A percentile compares a stretch with the other conserved stretches of the same genome.
These are phyloP conservation scores for Notiomystis cincta DNA, from an alignment of 2,113 vertebrate genomes.

Conservation along the genomic window DNA sequence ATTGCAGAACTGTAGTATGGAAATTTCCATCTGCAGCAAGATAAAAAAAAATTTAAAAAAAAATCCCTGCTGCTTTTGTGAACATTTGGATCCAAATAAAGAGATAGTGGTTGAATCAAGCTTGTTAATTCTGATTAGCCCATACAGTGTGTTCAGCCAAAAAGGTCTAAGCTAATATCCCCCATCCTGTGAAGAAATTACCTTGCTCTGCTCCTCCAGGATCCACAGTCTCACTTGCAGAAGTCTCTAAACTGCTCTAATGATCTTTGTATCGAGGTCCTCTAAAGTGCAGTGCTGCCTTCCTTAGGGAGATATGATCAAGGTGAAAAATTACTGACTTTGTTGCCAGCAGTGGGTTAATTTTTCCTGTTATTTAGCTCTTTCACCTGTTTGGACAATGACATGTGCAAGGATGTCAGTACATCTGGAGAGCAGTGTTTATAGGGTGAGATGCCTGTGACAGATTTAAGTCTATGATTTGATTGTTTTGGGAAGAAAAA, in stretches of 20 bases:
- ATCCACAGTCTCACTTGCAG: not conserved
- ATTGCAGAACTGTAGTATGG: conserved; percentile 45
- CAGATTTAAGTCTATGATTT: not conserved
- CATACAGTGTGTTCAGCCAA: not conserved
- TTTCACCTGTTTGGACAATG: not conserved
- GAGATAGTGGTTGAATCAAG: not conserved
- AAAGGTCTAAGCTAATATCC: not conserved
- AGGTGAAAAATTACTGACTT: not conserved
- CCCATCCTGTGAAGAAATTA: not conserved
- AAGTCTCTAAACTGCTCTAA: not conserved
- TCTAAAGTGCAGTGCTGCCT: not conserved
- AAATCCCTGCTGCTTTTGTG: not conserved
- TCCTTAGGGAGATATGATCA: not conserved
- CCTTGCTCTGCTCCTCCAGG: not conserved
- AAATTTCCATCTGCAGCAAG: conserved; percentile 53
- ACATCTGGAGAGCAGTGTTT: not conserved
- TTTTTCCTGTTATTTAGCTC: not conserved
- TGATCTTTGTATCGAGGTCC: not conserved
- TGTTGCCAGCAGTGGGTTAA: not conserved
- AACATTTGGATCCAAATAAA: conserved; percentile 1
- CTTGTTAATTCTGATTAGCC: conserved; percentile 5
- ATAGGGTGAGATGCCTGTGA: not conserved
- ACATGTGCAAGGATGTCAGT: not conserved
- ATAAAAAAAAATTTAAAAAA: not conserved
- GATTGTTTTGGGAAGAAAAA: not conserved